Base-by-base conservation (phyloP, 2,113 vertebrate species). In the Catharus fuscescens region DNA sequence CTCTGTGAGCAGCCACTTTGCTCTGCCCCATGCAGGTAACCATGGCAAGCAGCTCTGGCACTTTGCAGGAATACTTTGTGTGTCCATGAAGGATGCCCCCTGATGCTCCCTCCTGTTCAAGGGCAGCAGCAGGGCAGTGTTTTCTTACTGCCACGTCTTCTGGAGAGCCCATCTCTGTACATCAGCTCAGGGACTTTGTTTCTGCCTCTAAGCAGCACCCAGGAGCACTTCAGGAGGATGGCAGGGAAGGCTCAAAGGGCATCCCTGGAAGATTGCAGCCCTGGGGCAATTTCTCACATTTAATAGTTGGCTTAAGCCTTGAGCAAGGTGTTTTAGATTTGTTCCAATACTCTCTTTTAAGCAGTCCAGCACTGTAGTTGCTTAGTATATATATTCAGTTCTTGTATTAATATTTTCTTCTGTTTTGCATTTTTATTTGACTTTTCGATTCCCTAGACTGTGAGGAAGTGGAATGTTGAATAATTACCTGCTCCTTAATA, bases 401-500 rank as follows among this genome's bases (percentile, higher is more conserved):
- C 44, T 61, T 91, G 66, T 85, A 85, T 93, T 94, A 86, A 81
- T 86, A 44, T 88, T 88, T 95, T 90, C 60, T 57, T 88, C 28
- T 42, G 23, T 21, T 93, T 86, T 88, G 31, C 24, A 36, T 93
- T 94, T 96, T 86, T 72, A 86, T 92, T 92, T 87, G 71, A 80
- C 79, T 84, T 29, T 76, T 92, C 67, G 66, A 12, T 92, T 92
- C 87, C 80, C 83, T 72, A 64, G 67, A 25, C 76, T 73, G 18
- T 29, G 65, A 87, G 86, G 86, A 82, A 86, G 79, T 18, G 44
- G 52, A 60, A 36, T 91, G 31, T 84, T 93, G 92, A 96, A 80
- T 85, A 90, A 95, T 97, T 56, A 92, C 80, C 88, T 92, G 73
- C 59, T 96, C 71, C 79, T 18, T 95, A 78, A 94, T 92, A 88